Base-by-base conservation (phyloP, 2,797 vertebrate genomes). In the Dryobates pubescens region DNA sequence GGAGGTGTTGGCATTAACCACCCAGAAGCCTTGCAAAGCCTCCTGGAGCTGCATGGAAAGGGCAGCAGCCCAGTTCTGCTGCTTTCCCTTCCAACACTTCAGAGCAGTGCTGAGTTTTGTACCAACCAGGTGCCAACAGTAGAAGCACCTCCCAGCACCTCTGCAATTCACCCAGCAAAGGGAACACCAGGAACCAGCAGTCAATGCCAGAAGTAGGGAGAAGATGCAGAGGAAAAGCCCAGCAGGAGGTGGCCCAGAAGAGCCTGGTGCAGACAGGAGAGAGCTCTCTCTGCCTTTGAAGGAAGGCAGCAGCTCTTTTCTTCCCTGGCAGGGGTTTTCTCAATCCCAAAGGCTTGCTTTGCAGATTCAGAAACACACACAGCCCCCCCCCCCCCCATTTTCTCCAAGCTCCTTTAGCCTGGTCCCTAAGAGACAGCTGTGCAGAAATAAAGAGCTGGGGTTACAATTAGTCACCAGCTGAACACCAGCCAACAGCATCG, bases 361-460 rank as follows among this genome's bases (percentile, higher is more conserved):
- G 65, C 62, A 58, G 47, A 41, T 36, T 80, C 43, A 45, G 24
- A 88, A 77, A 85, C 87, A 77, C 41, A 43, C 41, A 43, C 41
- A 43, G 41, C 41, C 41, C 41, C 41, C 41, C 15, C 10, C 11
- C 22, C 47, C 47, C 22, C 11, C 47, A 3, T 17, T 68, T 71
- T 89, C 41, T 22, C 45, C 72, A 34, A 6, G 10, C 0, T 8
- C 61, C 69, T 70, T 80, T 38, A 74, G 64, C 49, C 34, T 22
- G 58, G 69, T 85, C 49, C 62, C 85, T 32, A 12, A 57, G 79
- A 93, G 72, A 65, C 58, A 47, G 79, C 72, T 77, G 89, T 16
- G 65, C 89, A 94, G 64, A 85, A 93, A 82, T 23, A 58, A 87
- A 71, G 87, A 87, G 87, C 93, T 32, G 76, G 72, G 93, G 76